Evolutionary conservation across 2,797 vertebrate species (phyloP), one percentile per base, ranked within the genome.

Genomic region (Phoxinus dragarum): DNA sequence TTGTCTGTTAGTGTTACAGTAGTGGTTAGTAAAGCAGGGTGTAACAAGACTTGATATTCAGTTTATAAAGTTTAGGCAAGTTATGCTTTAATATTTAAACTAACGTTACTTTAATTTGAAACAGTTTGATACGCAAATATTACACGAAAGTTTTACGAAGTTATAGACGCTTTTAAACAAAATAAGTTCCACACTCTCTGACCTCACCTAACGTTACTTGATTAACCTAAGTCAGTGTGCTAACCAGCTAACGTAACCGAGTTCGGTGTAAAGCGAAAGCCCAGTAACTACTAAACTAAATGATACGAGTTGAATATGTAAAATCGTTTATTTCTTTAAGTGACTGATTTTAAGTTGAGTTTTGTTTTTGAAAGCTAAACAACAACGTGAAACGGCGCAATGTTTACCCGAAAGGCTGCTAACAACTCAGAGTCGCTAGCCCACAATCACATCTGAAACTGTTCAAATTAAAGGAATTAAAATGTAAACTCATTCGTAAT

Each of bases 371-470:
- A 16, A 52, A 54, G 23, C 49, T 56, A 56, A 17, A n/a, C 19
- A 31, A 2, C 16, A 23, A 34, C 40, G 40, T 34, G 27, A 74
- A 73, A 10, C 19, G 0, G 3, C 16, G 72, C 21, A 16, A 5
- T 77, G 74, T 77, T 84, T 69, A 68, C 44, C 11, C 61, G 64
- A 42, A 14, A 21, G 2, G 6, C 23, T 42, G 82, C 74, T 84
- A 84, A 66, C 59, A 84, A 66, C 44, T 66, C 31, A 27, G 31
- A 59, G 34, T 8, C 38, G 84, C 78, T 85, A 80, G 84, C 56
- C 0, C 54, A 36, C 83, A 14, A n/a, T 36, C 67, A 14, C 38
- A 49, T 11, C 69, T 16, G 6, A 49, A 34, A 66, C 16, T 9
- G 42, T 27, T 71, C 3, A 21, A 44, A 23, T 17, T 23, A 74